Percentiles rank a stretch among this genome's conserved stretches.
phyloP scores from a whole-genome alignment of 2,888 invertebrate species.

The Acronicta psi region DNA sequence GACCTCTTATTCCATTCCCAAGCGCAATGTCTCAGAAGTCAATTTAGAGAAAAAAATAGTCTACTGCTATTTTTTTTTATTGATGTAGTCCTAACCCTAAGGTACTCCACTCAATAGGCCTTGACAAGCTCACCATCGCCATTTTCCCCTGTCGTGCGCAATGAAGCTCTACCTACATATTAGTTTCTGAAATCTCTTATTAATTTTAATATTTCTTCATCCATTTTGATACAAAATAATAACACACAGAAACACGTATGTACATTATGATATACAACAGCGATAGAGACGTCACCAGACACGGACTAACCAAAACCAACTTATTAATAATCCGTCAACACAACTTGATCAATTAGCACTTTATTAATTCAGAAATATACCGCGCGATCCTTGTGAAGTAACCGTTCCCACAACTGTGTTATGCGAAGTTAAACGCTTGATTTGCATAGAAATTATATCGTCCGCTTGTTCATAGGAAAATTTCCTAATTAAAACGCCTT shows the following conservation, averaged over 20 bases:
- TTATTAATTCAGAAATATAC: conserved; percentile 71
- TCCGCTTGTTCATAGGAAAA: conserved; percentile 87
- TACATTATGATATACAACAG: background rate
- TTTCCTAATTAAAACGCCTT: conserved; percentile 88
- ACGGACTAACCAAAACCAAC: conserved; percentile 31
- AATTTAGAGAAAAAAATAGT: too few relatives aligned
- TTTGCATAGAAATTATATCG: conserved; percentile 89
- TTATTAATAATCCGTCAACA: conserved; percentile 42
- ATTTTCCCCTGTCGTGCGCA: too few relatives aligned
- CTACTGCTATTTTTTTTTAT: too few relatives aligned
- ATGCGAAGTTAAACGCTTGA: conserved; percentile 86
- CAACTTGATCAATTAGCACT: conserved; percentile 66
- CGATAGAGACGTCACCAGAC: conserved; percentile 2
- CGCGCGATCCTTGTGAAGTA: conserved; percentile 62
- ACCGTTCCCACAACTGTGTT: conserved; percentile 64
- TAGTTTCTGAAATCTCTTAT: too few relatives aligned
- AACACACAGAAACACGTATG: background rate
- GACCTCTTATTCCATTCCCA: too few relatives aligned
- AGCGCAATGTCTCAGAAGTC: too few relatives aligned
- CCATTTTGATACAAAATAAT: background rate
- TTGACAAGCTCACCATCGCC: too few relatives aligned
- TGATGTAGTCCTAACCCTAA: too few relatives aligned
- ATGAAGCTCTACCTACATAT: too few relatives aligned
- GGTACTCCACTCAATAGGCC: too few relatives aligned
- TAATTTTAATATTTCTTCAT: too few relatives aligned